Evolutionary conservation across 2,888 invertebrate species (phyloP), one percentile per base, ranked within the genome.

Genomic region (Sarcophaga caerulescens): DNA sequence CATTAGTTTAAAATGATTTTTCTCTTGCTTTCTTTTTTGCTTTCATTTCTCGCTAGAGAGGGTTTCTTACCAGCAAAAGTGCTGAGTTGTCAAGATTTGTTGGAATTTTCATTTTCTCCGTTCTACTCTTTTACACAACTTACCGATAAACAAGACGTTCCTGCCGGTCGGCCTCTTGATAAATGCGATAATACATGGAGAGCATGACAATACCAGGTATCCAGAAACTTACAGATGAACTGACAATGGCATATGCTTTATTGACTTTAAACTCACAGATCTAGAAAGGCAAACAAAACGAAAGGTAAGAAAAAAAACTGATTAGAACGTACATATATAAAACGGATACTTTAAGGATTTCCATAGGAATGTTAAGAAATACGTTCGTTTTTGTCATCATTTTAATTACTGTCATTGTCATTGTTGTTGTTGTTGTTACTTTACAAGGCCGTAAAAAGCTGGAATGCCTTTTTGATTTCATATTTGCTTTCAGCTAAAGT

Each of bases 151-250:
- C 93, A 95, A 97, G 96, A 88, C 97, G 94, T 91, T 97, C 97
- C 92, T 97, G 97, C 6, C 97, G 94, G 92, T 97, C 97, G 4
- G 97, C 97, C 90, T 97, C 97, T 91, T 95, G 94, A 92, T 97
- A 97, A 90, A 97, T 97, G 93, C 97, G 95, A 94, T 97, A 97
- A 93, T 98, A 98, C 96, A 98, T 98, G 90, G 96, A 96, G 89
- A 98, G 95, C 98, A 98, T 98, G 84, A 98, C 97, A 92, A 97
- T 96, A 65, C 98, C 98, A 0, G 98, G 98, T 87, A 98, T 96
- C 98, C 98, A 98, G 93, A 98, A 98, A 92, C 98, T 98, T 89
- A 98, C 96, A 93, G 97, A 96, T 89, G 97, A 97, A 78, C 98
- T 98, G 87, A 98, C 95, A 89, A 98, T 95, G 76, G 97, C 97